Percentiles rank a stretch among this genome's conserved stretches.
phyloP scores from a whole-genome alignment of 2,888 invertebrate species.

The Athrips mouffetella region DNA sequence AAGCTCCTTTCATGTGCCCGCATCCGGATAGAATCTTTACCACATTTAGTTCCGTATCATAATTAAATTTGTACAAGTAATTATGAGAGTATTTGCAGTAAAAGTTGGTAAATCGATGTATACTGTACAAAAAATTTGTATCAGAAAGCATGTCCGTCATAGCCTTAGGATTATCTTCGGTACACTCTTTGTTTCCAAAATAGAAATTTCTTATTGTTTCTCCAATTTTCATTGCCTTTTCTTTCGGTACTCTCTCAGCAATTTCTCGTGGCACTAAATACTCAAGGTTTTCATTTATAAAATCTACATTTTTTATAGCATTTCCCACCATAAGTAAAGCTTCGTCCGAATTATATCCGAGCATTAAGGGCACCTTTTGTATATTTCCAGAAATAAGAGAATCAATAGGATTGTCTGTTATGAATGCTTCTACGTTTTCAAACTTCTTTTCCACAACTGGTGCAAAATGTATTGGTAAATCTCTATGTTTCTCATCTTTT shows the following conservation, averaged over 20 bases:
- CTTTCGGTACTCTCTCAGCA: slow-evolving; percentile 21
- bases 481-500: slow-evolving; percentile 32
- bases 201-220: slow-evolving; percentile 33
- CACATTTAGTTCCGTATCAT: slow-evolving; percentile 32
- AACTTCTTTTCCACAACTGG: slow-evolving; percentile 45
- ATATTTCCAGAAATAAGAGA: slow-evolving; percentile 31
- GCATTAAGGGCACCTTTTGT: slow-evolving; percentile 35
- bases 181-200: slow-evolving; percentile 28
- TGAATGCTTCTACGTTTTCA: slow-evolving; percentile 32
- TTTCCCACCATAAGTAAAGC: slow-evolving; percentile 28
- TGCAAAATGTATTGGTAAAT: slow-evolving; percentile 36
- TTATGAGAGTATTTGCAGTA: slow-evolving; percentile 22
- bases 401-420: slow-evolving; percentile 35
- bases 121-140: slow-evolving; percentile 25
- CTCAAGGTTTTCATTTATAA: slow-evolving; percentile 31
- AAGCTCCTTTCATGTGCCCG: slow-evolving; percentile 36
- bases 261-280: slow-evolving; percentile 37
- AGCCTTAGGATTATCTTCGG: neutral
- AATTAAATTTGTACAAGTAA: slow-evolving; percentile 34
- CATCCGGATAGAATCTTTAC: slow-evolving; percentile 24
- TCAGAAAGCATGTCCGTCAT: slow-evolving; percentile 22
- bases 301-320: slow-evolving; percentile 28
- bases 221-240: slow-evolving; percentile 28
- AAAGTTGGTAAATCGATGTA: slow-evolving; percentile 25
- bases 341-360: slow-evolving; percentile 40